Base-by-base conservation (phyloP, 2,113 vertebrate species). In the Mugil cephalus region DNA sequence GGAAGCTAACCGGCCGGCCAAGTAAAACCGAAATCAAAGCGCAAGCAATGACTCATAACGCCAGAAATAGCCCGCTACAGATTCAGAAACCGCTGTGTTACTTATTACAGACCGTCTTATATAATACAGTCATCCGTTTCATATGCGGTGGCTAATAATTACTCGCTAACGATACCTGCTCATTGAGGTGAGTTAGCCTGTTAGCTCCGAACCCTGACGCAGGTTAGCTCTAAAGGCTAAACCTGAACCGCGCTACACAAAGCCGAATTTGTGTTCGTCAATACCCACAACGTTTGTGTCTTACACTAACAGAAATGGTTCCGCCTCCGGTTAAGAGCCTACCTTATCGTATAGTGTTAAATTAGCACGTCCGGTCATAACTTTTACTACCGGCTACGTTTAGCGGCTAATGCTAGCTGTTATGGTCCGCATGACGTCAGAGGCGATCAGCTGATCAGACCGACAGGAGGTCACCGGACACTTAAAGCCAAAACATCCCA, bases 121-220 rank as follows among this genome's bases (percentile, higher is more conserved):
- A 47, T n/a, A 1, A 18, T 4, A 39, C 1, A 58, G 19, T 10
- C 39, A 4, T 3, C 17, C 10, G 0, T 30, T 15, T 17, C 0
- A 51, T 15, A 12, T 38, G 6, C 10, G 5, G 53, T 15, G 47
- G 63, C 50, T 69, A 66, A 59, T 51, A 46, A 50, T 1, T 21
- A 0, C 24, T 14, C 0, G 66, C 79, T 43, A 58, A 69, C 19
- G 21, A 1, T 55, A 79, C 79, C 80, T 79, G 53, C 36, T 14
- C 7, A 3, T 13, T 45, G 7, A 61, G 45, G 55, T 60, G 34
- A 83, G 73, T 38, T 79, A 66, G 67, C 70, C 48, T 43, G 61
- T 85, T 90, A 90, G 87, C 90, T 69, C 53, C n/a, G 2, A 17
- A 40, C 40, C 17, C 76, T 85, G 82, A 83, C 77, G 84, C 64